Percentiles rank a stretch among this genome's conserved stretches.
phyloP scores from a whole-genome alignment of 2,888 invertebrate genomes.

The Megalurothrips usitatus region DNA sequence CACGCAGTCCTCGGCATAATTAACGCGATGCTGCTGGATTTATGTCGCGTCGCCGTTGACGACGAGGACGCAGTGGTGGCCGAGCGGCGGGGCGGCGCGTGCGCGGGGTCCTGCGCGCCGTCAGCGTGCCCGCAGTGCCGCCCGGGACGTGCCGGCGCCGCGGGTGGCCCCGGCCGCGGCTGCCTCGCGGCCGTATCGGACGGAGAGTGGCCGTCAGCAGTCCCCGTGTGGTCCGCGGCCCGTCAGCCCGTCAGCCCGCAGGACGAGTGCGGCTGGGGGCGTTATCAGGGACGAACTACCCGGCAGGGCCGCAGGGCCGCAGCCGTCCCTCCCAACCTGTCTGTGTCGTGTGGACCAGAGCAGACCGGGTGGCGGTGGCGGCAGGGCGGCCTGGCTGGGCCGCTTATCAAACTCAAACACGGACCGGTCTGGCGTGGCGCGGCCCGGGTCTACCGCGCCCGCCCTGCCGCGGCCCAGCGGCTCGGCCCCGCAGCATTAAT shows the following conservation, averaged over 20 bases:
- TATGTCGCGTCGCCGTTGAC: not conserved
- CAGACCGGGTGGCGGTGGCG: not conserved
- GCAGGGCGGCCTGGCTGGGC: not conserved
- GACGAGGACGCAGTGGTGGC: not conserved
- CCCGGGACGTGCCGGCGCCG: not conserved
- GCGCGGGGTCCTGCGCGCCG: too few species aligned
- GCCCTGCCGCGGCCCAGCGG: not conserved
- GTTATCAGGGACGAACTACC: not conserved
- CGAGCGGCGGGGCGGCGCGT: not conserved
- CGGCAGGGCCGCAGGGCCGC: not conserved
- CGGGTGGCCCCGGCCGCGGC: too few species aligned
- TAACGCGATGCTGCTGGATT: not conserved
- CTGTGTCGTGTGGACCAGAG: not conserved
- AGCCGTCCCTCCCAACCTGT: not conserved
- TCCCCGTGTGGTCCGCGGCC: not conserved
- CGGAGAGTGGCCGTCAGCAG: not conserved
- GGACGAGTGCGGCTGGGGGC: not conserved
- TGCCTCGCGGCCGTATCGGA: too few species aligned
- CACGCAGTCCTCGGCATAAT: not conserved
- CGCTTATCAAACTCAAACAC: conserved; percentile 1
- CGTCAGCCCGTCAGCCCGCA: not conserved
- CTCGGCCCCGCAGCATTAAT: not conserved
- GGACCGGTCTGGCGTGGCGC: not conserved
- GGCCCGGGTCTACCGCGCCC: not conserved
- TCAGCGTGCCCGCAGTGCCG: too few species aligned